These are phyloP conservation scores for Aphelocoma coerulescens DNA, from an alignment of 2,113 vertebrate species.

Conservation along the genomic window DNA sequence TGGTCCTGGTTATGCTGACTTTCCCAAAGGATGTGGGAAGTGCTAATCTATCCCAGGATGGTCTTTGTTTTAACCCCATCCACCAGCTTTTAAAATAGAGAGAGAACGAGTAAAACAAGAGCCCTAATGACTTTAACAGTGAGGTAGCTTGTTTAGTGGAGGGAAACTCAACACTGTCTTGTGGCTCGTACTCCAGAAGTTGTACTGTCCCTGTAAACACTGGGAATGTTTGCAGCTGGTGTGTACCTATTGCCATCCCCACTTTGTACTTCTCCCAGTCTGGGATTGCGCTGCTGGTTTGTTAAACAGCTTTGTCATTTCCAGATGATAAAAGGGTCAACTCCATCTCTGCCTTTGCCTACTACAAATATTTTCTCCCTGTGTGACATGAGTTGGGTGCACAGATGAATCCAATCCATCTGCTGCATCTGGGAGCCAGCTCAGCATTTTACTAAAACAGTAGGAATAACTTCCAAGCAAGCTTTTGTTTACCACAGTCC, in stretches of 20 bases:
- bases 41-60: neutral
- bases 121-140: neutral
- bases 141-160: neutral
- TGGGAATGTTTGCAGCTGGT: neutral
- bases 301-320: neutral
- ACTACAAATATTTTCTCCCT: neutral
- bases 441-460: neutral
- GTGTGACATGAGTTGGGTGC: neutral
- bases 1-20: neutral
- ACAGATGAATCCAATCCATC: neutral
- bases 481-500: neutral
- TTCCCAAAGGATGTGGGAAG: neutral
- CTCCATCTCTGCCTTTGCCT: neutral
- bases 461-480: neutral
- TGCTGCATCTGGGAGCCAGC: neutral
- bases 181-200: neutral
- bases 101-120: neutral
- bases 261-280: neutral
- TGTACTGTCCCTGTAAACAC: neutral
- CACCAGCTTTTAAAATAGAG: neutral
- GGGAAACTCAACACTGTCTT: neutral
- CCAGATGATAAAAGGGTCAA: neutral
- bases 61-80: neutral
- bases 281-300: neutral
- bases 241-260: neutral